phyloP scores from a whole-genome alignment of 64 coral and sea anemone species.

The Catalaphyllia jardinei region DNA sequence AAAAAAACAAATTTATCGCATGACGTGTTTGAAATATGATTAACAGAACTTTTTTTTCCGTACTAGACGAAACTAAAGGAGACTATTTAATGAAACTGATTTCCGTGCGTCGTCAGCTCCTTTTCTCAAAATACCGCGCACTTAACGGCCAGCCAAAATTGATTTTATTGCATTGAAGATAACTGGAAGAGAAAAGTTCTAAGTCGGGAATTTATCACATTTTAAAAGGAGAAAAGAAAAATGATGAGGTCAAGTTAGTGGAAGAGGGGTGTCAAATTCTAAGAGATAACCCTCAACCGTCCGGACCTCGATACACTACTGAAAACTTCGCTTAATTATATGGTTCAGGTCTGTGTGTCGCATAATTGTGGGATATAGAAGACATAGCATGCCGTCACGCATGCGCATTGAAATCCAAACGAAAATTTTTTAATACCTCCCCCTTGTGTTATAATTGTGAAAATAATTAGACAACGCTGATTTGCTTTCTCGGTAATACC shows the following conservation, averaged over 20 bases:
- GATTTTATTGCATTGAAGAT: not conserved
- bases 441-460: no score
- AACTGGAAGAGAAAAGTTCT: not conserved
- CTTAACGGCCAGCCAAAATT: not conserved
- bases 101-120: no score
- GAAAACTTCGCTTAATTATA: not conserved
- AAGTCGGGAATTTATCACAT: no score
- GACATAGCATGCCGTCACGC: not conserved
- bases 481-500: no score
- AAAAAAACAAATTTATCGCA: no score
- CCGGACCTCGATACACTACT: not conserved
- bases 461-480: no score
- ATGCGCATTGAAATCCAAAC: not conserved
- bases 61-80: no score
- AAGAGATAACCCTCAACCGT: constrained; percentile 11
- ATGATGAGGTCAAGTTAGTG: constrained; percentile 3
- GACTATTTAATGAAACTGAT: no score
- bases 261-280: not conserved
- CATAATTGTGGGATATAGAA: not conserved
- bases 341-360: not conserved
- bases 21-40: no score
- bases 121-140: no score
- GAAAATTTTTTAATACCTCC: no score
- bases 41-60: no score
- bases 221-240: not conserved